Evolutionary conservation across 2,113 vertebrate species (phyloP), one percentile per base, ranked within the genome.

Genomic region (Caracal caracal): DNA sequence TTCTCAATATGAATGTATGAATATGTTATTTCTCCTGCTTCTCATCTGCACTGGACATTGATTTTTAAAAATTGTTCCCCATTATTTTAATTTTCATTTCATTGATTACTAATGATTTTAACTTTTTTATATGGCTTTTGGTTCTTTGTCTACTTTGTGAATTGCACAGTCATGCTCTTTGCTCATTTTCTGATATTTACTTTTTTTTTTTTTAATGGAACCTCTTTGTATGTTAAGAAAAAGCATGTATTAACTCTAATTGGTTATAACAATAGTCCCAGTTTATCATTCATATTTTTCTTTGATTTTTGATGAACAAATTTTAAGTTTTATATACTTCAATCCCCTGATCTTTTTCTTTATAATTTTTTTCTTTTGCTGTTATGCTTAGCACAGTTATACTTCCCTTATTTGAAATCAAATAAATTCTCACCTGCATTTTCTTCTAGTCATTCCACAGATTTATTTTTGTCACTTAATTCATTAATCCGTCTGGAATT

Each of bases 191-290:
- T 43, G 85, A 65, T 37, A 33, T 78, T 76, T 94, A 17, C 19
- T 66, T 94, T 96, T 96, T 76, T 95, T 95, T 49, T 86, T 95
- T 53, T 53, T 20, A 59, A 10, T 83, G 94, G 84, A 51, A 53
- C 17, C n/a, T 96, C 51, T 93, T 94, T 65, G 51, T 47, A 56
- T 79, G 26, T 65, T 71, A 79, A 92, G 70, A 90, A 91, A 96
- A 85, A 66, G n/a, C 24, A 47, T 66, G 30, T 95, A 82, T n/a
- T 88, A 66, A 61, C 76, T 76, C 10, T 84, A 59, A 71, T 22
- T 89, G 56, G 35, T 11, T 12, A 28, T 43, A 86, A 65, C 24
- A 30, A 8, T 16, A 68, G n/a, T 79, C 12, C n/a, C 8, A 26
- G 47, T 7, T 87, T 68, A 80, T 80, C 28, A 8, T 13, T 78